Percentiles rank a stretch among this genome's conserved stretches.
Conservation (phyloP, 2,113 vertebrate genomes). For the Leptobrachium leishanense region DNA sequence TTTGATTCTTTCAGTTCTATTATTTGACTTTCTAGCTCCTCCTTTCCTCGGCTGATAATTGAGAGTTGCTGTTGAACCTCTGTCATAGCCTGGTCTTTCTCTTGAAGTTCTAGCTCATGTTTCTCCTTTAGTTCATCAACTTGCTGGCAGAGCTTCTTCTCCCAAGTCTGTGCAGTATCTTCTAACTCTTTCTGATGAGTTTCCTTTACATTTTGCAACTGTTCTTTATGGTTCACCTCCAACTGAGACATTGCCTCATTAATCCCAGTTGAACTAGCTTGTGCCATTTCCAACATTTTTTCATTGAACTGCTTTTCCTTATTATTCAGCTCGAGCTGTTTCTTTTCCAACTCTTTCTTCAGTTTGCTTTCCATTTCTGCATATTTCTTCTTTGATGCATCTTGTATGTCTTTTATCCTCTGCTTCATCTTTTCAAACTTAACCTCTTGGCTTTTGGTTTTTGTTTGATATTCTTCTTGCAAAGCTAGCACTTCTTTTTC, state of each 20-base stretch:
- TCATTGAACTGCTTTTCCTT: slow-evolving; percentile 84
- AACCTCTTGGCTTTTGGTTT: slow-evolving; percentile 80
- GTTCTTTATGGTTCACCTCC: slow-evolving; percentile 82
- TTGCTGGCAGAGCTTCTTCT: slow-evolving; percentile 74
- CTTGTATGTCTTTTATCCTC: slow-evolving; percentile 86
- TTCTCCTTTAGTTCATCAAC: slow-evolving; percentile 78
- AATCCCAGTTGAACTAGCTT: slow-evolving; percentile 80
- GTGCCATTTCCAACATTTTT: slow-evolving; percentile 83
- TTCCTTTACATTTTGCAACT: slow-evolving; percentile 73
- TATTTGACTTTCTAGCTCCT: slow-evolving; percentile 65
- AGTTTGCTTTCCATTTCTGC: slow-evolving; percentile 82
- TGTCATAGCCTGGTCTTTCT: slow-evolving; percentile 76
- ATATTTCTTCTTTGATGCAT: slow-evolving; percentile 82
- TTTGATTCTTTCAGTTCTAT: slow-evolving; percentile 74
- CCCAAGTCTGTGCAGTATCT: slow-evolving; percentile 67
- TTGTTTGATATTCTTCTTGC: slow-evolving; percentile 77
- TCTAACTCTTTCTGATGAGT: slow-evolving; percentile 69
- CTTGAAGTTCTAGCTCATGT: slow-evolving; percentile 70
- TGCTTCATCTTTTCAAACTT: slow-evolving; percentile 84
- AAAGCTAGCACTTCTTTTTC: slow-evolving; percentile 70
- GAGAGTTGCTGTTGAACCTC: slow-evolving; percentile 72
- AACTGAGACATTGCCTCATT: slow-evolving; percentile 77
- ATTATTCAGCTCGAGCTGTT: slow-evolving; percentile 76
- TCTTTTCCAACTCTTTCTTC: slow-evolving; percentile 83
- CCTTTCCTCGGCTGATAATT: slow-evolving; percentile 67